Evolutionary conservation across 2,888 invertebrate species (phyloP).

Genomic region (Macaria notata): DNA sequence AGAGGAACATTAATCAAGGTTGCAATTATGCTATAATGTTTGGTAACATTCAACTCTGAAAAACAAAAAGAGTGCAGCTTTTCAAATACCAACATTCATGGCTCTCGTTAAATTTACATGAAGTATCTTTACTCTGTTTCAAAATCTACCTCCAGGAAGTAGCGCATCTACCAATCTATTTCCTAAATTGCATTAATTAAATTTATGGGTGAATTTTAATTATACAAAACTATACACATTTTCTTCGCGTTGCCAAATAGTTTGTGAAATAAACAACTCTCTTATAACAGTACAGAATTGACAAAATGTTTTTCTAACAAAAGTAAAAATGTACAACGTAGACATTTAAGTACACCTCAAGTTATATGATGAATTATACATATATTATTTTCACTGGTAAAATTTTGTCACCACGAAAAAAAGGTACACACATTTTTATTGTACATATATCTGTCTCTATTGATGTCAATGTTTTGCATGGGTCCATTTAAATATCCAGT

Average conservation of each 20-base stretch:
- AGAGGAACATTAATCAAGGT: slow-evolving; percentile 82
- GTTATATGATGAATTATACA: neutral
- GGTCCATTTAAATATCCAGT: slow-evolving; percentile 50
- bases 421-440: too few relatives aligned
- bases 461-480: neutral
- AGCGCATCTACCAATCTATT: slow-evolving; percentile 81
- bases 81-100: slow-evolving; percentile 78
- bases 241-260: slow-evolving; percentile 47
- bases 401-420: too few relatives aligned
- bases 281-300: slow-evolving; percentile 53
- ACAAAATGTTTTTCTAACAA: neutral
- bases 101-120: slow-evolving; percentile 45
- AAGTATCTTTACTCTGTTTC: slow-evolving; percentile 39
- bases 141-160: slow-evolving; percentile 70
- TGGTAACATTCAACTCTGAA: slow-evolving; percentile 76
- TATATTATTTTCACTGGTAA: neutral
- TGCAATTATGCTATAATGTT: slow-evolving; percentile 71
- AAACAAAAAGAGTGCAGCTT: slow-evolving; percentile 79
- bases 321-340: slow-evolving; percentile 34
- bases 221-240: slow-evolving; percentile 46
- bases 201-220: slow-evolving; percentile 45
- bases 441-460: too few relatives aligned
- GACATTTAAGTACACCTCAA: slow-evolving; percentile 47
- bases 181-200: slow-evolving; percentile 68
- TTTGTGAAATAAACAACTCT: slow-evolving; percentile 14